phyloP scores from a whole-genome alignment of 1,140 invertebrate species.

The Aethina tumida region DNA sequence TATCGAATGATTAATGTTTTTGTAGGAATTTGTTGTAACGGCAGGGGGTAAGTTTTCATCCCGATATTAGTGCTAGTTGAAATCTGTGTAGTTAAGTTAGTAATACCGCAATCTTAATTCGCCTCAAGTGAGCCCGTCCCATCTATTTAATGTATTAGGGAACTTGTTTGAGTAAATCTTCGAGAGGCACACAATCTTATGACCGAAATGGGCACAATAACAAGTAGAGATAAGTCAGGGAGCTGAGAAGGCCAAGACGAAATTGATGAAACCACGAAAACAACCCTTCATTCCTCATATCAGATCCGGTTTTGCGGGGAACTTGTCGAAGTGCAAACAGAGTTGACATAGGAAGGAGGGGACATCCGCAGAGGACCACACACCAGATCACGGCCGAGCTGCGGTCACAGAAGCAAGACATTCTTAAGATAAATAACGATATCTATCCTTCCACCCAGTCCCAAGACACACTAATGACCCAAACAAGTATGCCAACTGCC shows the following conservation, averaged over 20 bases:
- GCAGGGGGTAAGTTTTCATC: too few species aligned
- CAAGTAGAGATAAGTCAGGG: conserved; percentile 19
- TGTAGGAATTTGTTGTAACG: too few species aligned
- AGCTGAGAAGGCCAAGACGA: conserved; percentile 14
- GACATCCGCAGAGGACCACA: conserved; percentile 27
- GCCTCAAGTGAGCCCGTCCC: too few species aligned
- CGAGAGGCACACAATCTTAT: too few species aligned
- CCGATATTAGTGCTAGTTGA: too few species aligned
- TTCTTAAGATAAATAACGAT: conserved; percentile 36
- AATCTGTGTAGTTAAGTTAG: too few species aligned
- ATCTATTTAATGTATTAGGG: too few species aligned
- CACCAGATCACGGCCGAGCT: conserved; percentile 32
- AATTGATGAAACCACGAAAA: conserved; percentile 25
- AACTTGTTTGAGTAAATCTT: too few species aligned
- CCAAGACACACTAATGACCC: conserved; percentile 32
- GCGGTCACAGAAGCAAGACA: conserved; percentile 30
- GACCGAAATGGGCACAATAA: too few species aligned
- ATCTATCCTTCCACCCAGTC: conserved; percentile 26
- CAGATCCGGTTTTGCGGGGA: conserved; percentile 26
- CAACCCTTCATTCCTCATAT: conserved; percentile 33
- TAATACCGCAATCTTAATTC: too few species aligned
- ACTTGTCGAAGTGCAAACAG: conserved; percentile 33
- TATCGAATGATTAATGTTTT: too few species aligned
- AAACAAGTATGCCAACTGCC: conserved; percentile 29
- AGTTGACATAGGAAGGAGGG: conserved; percentile 27